phyloP scores from a whole-genome alignment of 2,113 vertebrate genomes.

The Cyphomyrus discorhynchus region DNA sequence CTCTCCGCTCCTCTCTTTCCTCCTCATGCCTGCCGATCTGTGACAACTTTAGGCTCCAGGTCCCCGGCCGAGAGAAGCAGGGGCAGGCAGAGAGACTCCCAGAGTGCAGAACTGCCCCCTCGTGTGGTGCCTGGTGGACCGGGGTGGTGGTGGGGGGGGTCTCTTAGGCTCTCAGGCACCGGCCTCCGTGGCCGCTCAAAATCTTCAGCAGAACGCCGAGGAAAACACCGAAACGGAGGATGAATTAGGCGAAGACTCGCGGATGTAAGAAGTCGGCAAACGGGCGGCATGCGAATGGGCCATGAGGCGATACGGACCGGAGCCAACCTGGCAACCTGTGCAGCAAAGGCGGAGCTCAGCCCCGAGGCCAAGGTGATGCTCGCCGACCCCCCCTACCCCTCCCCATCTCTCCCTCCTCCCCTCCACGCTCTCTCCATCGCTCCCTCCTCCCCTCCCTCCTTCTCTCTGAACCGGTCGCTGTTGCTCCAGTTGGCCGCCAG shows the following conservation, averaged over 20 bases:
- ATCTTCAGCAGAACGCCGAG: neutral
- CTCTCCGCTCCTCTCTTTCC: neutral
- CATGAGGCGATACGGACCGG: neutral
- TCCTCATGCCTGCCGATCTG: neutral
- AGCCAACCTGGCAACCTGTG: neutral
- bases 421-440: slow-evolving; percentile 26
- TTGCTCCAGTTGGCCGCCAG: slow-evolving; percentile 45
- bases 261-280: neutral
- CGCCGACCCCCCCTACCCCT: neutral
- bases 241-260: neutral
- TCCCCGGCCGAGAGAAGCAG: neutral
- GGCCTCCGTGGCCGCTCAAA: neutral
- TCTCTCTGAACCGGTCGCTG: slow-evolving; percentile 42
- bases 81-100: neutral
- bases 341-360: neutral
- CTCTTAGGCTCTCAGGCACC: neutral
- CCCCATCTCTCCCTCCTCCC: slow-evolving; percentile 24
- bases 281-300: neutral
- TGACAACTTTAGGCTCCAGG: neutral
- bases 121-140: neutral
- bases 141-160: neutral
- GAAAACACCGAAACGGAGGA: neutral
- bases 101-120: neutral
- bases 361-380: slow-evolving; percentile 21
- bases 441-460: slow-evolving; percentile 12